phyloP scores from a whole-genome alignment of 2,113 vertebrate genomes.

The Cercocebus atys region DNA sequence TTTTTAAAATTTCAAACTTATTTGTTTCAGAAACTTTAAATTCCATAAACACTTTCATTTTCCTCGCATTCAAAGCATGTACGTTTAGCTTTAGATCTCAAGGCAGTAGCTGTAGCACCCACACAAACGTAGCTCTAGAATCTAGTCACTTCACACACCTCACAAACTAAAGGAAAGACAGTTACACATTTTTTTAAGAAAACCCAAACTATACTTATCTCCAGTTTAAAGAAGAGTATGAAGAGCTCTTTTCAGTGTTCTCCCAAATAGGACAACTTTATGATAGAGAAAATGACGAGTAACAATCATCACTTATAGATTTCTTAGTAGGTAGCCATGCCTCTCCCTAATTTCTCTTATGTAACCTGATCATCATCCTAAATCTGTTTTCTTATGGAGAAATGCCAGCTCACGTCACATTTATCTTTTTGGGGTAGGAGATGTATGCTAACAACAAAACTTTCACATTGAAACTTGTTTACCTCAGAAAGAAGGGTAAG shows the following conservation, averaged over 20 bases:
- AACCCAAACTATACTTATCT: neutral
- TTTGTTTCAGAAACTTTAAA: neutral
- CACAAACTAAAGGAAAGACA: neutral
- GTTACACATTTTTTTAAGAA: neutral
- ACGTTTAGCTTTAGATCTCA: neutral
- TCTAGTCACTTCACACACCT: neutral
- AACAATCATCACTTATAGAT: neutral
- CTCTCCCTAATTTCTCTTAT: neutral
- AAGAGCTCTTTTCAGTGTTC: neutral
- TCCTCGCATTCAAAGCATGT: neutral
- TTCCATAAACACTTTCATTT: neutral
- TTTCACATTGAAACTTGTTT: neutral
- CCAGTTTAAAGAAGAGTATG: neutral
- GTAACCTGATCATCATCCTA: neutral
- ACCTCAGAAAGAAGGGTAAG: neutral
- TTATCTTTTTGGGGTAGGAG: neutral
- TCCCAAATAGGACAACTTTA: neutral
- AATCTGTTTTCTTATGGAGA: neutral
- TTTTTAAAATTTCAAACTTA: neutral
- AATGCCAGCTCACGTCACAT: neutral
- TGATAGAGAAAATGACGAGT: neutral
- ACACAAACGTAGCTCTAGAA: neutral
- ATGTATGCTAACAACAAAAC: neutral
- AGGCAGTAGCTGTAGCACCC: rapidly evolving
- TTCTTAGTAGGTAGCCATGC: neutral